Percentiles rank a stretch among this genome's conserved stretches.
Evolutionary conservation across 35 echinoderm and acorn worm species (phyloP).

Genomic region (Diadema setosum): DNA sequence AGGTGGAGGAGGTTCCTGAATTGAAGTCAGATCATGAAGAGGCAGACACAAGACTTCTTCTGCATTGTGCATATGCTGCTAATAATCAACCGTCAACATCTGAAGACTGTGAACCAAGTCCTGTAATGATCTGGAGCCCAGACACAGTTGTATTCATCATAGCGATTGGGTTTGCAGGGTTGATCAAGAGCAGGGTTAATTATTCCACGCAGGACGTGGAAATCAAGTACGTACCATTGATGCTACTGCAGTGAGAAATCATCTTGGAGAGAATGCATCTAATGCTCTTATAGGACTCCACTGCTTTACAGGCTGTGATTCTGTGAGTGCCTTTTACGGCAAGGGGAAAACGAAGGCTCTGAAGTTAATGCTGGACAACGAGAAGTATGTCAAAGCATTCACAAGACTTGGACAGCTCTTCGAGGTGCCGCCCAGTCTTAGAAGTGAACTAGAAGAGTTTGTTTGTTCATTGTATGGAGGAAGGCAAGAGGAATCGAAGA

Average conservation of each 20-base stretch:
- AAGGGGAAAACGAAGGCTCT: conserved; percentile 57
- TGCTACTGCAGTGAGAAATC: not conserved
- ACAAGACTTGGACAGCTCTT: not conserved
- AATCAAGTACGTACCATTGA: conserved; percentile 42
- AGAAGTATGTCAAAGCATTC: not conserved
- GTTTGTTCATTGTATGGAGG: not conserved
- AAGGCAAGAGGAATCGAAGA: not conserved
- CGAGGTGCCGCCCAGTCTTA: not conserved
- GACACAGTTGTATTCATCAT: conserved; percentile 73
- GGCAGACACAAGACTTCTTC: conserved; percentile 52
- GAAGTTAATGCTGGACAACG: not conserved
- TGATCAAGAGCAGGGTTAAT: not conserved
- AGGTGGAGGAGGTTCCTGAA: conserved; percentile 1
- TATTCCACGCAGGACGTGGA: conserved; percentile 60
- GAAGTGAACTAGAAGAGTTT: not conserved
- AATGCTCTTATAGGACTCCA: conserved; percentile 55
- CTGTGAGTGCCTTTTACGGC: conserved; percentile 65
- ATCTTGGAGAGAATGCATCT: conserved; percentile 9
- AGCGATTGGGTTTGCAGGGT: not conserved
- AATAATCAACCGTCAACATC: not conserved
- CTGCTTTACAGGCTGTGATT: conserved; percentile 69
- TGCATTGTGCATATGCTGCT: conserved; percentile 20
- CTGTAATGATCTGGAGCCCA: conserved; percentile 40
- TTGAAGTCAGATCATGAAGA: conserved; percentile 55
- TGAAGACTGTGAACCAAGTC: not conserved